Percentiles rank a stretch among this genome's conserved stretches.
Conservation (phyloP, 2,113 vertebrate genomes). For the Pterocles orientalis region DNA sequence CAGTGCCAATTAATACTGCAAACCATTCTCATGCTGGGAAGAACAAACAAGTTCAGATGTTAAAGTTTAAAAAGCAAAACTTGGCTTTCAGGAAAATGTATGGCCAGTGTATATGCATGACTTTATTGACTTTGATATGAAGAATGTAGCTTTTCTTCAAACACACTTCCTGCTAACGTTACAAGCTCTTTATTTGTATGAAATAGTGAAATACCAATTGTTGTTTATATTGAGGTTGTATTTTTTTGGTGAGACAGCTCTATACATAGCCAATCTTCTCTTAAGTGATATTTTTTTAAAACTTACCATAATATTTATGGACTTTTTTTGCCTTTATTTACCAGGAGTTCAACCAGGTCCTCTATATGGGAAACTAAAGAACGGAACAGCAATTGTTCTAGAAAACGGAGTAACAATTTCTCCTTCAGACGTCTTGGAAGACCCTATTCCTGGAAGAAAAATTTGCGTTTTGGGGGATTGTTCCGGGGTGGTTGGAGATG, state of each 20-base stretch:
- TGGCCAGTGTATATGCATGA: neutral
- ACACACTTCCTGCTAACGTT: fast-evolving
- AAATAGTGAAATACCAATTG: neutral
- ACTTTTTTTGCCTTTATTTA: neutral
- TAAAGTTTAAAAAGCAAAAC: fast-evolving
- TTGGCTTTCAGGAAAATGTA: fast-evolving
- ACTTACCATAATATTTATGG: fast-evolving
- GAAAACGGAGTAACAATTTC: slow-evolving; percentile 74
- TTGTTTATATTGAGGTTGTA: neutral
- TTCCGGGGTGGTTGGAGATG: slow-evolving; percentile 77
- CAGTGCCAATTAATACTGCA: fast-evolving
- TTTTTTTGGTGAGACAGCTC: neutral
- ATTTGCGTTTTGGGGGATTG: slow-evolving; percentile 91
- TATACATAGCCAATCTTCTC: fast-evolving
- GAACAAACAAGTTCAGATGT: neutral
- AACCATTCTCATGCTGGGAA: neutral
- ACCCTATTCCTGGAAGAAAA: slow-evolving; percentile 84
- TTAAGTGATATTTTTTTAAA: fast-evolving
- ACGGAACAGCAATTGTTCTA: slow-evolving; percentile 77
- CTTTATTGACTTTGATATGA: neutral
- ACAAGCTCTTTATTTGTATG: neutral
- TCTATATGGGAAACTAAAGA: slow-evolving; percentile 87
- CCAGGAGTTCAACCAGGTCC: slow-evolving; percentile 88
- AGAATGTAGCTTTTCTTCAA: neutral
- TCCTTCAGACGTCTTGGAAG: slow-evolving; percentile 80